phyloP scores from a whole-genome alignment of 2,888 invertebrate species.

The Polyommatus iphigenia region DNA sequence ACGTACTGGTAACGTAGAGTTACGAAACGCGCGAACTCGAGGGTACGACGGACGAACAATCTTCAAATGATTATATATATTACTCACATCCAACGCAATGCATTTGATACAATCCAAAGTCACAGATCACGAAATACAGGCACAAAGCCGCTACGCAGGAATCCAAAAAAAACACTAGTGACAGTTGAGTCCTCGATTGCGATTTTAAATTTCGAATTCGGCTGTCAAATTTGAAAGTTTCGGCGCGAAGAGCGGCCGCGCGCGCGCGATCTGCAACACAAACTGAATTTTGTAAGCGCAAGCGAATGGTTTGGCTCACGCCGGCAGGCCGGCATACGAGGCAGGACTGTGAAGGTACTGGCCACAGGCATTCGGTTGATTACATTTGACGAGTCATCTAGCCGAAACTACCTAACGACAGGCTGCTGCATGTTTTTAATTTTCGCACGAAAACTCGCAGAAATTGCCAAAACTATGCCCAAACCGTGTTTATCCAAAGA shows the following conservation, averaged over 20 bases:
- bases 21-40: slow-evolving; percentile 42
- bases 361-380: slow-evolving; percentile 53
- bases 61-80: slow-evolving; percentile 54
- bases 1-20: slow-evolving; percentile 12
- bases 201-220: slow-evolving; percentile 47
- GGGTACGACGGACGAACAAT: slow-evolving; percentile 71
- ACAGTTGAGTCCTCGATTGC: slow-evolving; percentile 42
- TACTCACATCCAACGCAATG: slow-evolving; percentile 75
- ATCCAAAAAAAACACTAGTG: slow-evolving; percentile 44
- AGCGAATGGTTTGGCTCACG: slow-evolving; percentile 59
- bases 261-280: slow-evolving; percentile 71
- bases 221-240: slow-evolving; percentile 66
- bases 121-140: slow-evolving; percentile 51
- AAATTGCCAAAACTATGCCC: neutral
- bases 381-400: slow-evolving; percentile 42
- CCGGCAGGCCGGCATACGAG: slow-evolving; percentile 46
- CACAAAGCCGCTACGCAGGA: slow-evolving; percentile 49
- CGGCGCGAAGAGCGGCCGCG: slow-evolving; percentile 70
- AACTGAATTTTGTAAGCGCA: slow-evolving; percentile 77
- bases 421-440: neutral
- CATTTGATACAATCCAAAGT: slow-evolving; percentile 70
- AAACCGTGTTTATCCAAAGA: neutral
- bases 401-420: slow-evolving; percentile 11
- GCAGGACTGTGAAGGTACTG: slow-evolving; percentile 70
- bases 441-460: neutral